These are phyloP conservation scores for Platygyra sinensis DNA, from an alignment of 64 coral and sea anemone genomes.

Conservation along the genomic window DNA sequence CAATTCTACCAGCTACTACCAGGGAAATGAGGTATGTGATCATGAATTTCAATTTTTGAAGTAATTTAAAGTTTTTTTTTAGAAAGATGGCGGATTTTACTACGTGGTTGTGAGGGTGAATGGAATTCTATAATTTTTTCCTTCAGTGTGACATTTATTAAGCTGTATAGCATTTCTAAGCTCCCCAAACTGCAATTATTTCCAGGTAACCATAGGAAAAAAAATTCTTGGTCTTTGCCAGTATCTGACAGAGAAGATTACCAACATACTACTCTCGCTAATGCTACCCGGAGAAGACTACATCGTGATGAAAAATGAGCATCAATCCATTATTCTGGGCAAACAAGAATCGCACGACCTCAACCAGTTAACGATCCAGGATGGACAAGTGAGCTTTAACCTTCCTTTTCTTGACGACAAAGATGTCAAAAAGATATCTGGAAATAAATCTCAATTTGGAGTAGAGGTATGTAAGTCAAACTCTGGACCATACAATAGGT, in stretches of 20 bases:
- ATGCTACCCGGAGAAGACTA: not conserved
- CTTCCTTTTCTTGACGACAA: not conserved
- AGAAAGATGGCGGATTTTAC: too few species aligned
- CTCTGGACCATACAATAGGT: not conserved
- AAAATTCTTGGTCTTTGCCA: not conserved
- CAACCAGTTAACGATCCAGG: not conserved
- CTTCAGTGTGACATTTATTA: too few species aligned
- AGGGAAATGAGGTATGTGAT: not conserved
- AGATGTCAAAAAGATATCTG: not conserved
- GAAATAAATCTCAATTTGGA: not conserved
- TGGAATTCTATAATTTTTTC: too few species aligned
- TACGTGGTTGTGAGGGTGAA: too few species aligned
- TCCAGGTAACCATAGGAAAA: not conserved
- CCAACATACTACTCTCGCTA: not conserved
- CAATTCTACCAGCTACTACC: not conserved
- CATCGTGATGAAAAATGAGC: not conserved
- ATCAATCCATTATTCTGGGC: not conserved
- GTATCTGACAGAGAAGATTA: not conserved
- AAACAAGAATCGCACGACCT: not conserved
- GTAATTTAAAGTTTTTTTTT: too few species aligned
- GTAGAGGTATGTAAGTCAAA: not conserved
- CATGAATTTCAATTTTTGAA: not conserved
- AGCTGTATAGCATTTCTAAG: too few species aligned
- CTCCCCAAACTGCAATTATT: not conserved
- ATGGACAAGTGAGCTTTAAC: not conserved